Evolutionary conservation across 2,113 vertebrate genomes (phyloP).

Genomic region (Podiceps cristatus): DNA sequence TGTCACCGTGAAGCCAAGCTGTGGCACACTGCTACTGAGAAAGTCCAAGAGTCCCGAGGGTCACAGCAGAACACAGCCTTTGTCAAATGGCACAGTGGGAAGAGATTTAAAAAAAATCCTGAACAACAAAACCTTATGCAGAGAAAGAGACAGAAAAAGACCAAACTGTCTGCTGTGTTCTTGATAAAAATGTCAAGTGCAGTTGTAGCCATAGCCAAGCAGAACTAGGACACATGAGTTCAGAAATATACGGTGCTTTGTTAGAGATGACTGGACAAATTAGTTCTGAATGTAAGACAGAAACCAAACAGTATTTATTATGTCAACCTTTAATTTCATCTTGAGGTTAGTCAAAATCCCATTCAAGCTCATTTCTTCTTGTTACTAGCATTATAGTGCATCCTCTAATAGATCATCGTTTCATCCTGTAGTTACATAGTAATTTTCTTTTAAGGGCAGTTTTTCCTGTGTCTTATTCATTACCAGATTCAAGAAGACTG

Average conservation of each 20-base stretch:
- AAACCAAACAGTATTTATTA: not conserved
- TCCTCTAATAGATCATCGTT: not conserved
- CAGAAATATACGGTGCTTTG: not conserved
- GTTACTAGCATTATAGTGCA: not conserved
- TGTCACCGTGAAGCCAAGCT: not conserved
- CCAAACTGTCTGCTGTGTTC: not conserved
- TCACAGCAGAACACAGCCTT: not conserved
- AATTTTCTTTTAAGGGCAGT: not conserved
- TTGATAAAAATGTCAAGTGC: not conserved
- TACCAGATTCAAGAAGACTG: not conserved
- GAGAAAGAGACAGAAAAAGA: not conserved
- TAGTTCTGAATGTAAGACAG: not conserved
- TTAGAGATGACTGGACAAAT: not conserved
- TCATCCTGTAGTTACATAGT: not conserved
- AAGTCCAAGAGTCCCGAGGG: accelerated
- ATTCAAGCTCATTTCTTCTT: not conserved
- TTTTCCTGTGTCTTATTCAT: not conserved
- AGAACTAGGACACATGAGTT: not conserved
- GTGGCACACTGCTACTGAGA: not conserved
- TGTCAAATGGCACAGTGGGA: not conserved
- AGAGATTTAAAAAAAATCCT: not conserved
- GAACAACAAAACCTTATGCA: not conserved
- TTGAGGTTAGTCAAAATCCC: not conserved
- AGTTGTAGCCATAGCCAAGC: not conserved
- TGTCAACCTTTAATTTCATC: not conserved